Evolutionary conservation across 92 coral and sea anemone species (phyloP).

Genomic region (Pocillopora meandrina): DNA sequence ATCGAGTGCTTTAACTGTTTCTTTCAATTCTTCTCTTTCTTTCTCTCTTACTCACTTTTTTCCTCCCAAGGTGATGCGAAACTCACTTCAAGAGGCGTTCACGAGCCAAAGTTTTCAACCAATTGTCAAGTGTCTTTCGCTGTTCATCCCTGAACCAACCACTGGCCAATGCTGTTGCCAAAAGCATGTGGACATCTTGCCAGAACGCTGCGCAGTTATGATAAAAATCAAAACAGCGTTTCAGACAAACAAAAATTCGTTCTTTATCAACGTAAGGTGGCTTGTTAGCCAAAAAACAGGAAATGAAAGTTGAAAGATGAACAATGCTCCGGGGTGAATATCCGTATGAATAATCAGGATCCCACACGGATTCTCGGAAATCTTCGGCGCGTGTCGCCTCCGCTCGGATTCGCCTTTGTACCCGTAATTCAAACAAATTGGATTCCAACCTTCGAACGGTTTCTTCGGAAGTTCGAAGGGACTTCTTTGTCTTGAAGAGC

Average conservation of each 20-base stretch:
- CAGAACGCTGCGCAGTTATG: constrained; percentile 91
- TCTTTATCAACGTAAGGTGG: constrained; percentile 86
- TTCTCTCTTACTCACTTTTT: background rate
- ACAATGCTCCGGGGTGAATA: constrained; percentile 91
- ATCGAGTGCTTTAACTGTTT: background rate
- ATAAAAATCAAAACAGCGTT: constrained; percentile 90
- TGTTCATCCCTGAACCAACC: constrained; percentile 94
- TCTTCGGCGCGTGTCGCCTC: constrained; percentile 61
- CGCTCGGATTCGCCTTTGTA: constrained; percentile 51
- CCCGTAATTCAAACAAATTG: constrained; percentile 72
- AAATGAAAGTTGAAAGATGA: constrained; percentile 77
- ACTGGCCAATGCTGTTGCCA: constrained; percentile 90
- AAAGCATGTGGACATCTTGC: constrained; percentile 96
- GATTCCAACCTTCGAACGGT: constrained; percentile 78
- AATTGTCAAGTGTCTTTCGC: constrained; percentile 66
- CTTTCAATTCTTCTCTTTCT: background rate
- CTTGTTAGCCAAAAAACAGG: constrained; percentile 74
- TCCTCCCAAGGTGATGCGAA: background rate
- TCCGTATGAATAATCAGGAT: constrained; percentile 91
- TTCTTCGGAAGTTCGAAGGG: constrained; percentile 76
- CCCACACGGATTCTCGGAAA: constrained; percentile 78
- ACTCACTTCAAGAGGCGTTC: constrained; percentile 33
- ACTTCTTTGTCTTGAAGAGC: constrained; percentile 73
- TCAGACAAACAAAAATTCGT: constrained; percentile 72
- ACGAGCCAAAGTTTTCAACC: constrained; percentile 80